phyloP scores from a whole-genome alignment of 2,888 invertebrate genomes.

The Erynnis tages region DNA sequence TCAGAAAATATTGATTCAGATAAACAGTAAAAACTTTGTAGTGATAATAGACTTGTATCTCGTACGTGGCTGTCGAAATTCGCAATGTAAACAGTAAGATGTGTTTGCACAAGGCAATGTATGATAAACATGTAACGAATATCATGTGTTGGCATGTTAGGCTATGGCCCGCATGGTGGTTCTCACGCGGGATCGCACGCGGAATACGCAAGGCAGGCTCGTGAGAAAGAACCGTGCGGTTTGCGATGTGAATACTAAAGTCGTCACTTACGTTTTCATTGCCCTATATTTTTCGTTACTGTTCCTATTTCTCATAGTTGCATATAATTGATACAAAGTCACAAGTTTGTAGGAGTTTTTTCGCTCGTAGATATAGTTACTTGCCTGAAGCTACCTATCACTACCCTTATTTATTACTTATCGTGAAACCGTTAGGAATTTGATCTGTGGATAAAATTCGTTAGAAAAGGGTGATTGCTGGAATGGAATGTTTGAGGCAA shows the following conservation, averaged over 20 bases:
- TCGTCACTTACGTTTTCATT: constrained; percentile 67
- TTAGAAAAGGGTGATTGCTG: too few relatives aligned
- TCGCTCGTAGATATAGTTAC: too few relatives aligned
- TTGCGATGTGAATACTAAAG: constrained; percentile 67
- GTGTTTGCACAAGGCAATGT: constrained; percentile 16
- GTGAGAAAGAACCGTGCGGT: constrained; percentile 69
- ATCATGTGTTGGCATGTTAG: constrained; percentile 31
- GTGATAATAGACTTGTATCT: constrained; percentile 10
- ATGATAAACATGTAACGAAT: constrained; percentile 26
- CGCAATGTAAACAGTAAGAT: background rate
- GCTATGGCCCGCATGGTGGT: constrained; percentile 43
- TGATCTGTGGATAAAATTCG: too few relatives aligned
- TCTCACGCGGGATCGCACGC: constrained; percentile 58
- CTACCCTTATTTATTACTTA: too few relatives aligned
- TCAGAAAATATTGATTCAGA: too few relatives aligned
- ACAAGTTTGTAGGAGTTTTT: too few relatives aligned
- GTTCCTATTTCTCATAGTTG: background rate
- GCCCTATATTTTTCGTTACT: constrained; percentile 48
- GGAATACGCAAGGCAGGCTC: constrained; percentile 64
- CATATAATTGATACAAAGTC: too few relatives aligned
- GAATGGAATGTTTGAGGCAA: too few relatives aligned
- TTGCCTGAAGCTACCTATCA: too few relatives aligned
- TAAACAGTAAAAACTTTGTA: constrained; percentile 19
- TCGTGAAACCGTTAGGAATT: too few relatives aligned
- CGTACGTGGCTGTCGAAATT: constrained; percentile 1